Base-by-base conservation (phyloP, 1,140 invertebrate species). In the Achatina immaculata region DNA sequence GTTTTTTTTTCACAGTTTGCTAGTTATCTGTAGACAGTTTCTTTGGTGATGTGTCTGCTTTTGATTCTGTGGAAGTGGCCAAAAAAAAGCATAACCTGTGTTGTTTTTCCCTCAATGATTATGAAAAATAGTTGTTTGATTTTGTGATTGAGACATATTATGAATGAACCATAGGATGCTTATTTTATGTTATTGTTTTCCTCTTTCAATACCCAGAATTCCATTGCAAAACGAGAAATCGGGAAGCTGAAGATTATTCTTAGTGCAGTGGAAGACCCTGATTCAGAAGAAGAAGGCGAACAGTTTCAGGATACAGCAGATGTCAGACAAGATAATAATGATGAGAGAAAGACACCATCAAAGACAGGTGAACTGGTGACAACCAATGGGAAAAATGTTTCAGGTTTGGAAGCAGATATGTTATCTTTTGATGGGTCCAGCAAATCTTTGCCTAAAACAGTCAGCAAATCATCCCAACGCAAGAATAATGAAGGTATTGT, bases 221-320 rank as follows among this genome's bases (percentile, higher is more conserved):
- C 85, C n/a, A 76, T 83, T 42, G 89, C 89, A 42, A 82, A 78
- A 38, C 88, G 87, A 81, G 89, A 90, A 84, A 55, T 87, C 6
- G 86, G 88, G 58, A 84, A 85, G 82, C 81, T 90, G 19, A 85
- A 89, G 77, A 86, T 86, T 58, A 85, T 90, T 24, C 81, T 88
- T 48, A 83, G 84, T 81, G 88, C 87, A 21, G 81, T 90, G 48
- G 83, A 86, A 45, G 86, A 36, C 24, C 62, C 76, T 51, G 75
- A 78, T 48, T 80, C 81, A 51, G 75, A 81, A 9, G 68, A 72
- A 24, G 80, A 81, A 55, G 48, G 48, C 16, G 21, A 55, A 55
- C 48, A 55, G 24, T 24, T 55, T 14, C 7, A 55, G 48, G 19
- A 55, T 21, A 24, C 16, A 55, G 4, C 48, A 14, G 48, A 21